phyloP scores from a whole-genome alignment of 1,140 invertebrate genomes.

The Chironomus striatipennis region DNA sequence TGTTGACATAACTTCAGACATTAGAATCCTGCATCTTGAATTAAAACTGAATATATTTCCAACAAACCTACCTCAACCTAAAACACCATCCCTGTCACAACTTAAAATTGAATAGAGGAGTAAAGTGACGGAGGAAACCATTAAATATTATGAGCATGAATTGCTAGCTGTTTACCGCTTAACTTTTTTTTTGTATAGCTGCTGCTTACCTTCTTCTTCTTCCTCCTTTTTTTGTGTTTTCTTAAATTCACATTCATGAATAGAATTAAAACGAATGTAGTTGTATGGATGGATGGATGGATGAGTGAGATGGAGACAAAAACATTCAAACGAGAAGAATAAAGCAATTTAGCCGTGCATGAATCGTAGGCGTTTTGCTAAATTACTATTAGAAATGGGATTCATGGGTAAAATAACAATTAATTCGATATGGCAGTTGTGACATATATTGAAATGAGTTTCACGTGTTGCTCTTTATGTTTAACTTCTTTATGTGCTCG shows the following conservation, averaged over 20 bases:
- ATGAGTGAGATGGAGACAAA: not conserved
- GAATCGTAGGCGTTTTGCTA: constrained; percentile 3
- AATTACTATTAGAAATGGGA: constrained; percentile 3
- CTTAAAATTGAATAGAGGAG: not conserved
- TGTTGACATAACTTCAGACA: too few species aligned
- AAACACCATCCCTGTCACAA: too few species aligned
- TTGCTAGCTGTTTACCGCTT: constrained; percentile 1
- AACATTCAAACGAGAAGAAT: not conserved
- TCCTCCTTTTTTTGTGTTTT: not conserved
- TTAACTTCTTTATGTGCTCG: not conserved
- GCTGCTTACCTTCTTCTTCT: not conserved
- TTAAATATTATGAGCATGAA: constrained; percentile 9
- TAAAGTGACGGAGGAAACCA: constrained; percentile 6
- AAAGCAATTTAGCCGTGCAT: not conserved
- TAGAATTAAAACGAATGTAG: too few species aligned
- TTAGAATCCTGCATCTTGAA: too few species aligned
- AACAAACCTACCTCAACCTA: too few species aligned
- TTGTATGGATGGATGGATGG: not conserved
- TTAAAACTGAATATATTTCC: too few species aligned
- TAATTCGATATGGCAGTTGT: constrained; percentile 12
- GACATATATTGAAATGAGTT: constrained; percentile 9
- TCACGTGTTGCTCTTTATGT: constrained; percentile 1
- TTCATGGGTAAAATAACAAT: not conserved
- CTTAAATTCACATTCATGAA: not conserved
- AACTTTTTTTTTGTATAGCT: not conserved